phyloP scores from a whole-genome alignment of 2,113 vertebrate genomes.

The Echinops telfairi region DNA sequence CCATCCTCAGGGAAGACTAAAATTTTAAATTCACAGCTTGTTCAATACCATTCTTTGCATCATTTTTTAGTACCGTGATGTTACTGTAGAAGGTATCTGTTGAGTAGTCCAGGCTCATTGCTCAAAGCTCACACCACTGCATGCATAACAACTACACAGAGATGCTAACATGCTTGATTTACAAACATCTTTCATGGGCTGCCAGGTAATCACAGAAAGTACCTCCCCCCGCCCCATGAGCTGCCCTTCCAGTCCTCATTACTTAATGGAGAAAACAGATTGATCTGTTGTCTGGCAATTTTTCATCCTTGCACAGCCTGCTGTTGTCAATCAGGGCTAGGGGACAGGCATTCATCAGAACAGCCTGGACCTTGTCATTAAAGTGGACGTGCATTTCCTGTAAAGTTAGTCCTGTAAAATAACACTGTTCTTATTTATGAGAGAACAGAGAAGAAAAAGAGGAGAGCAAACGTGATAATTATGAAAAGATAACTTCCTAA shows the following conservation, averaged over 20 bases:
- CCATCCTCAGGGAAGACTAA: not conserved
- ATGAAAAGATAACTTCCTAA: not conserved
- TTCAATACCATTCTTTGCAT: conserved; percentile 62
- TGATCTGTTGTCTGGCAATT: conserved; percentile 89
- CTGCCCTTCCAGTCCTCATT: conserved; percentile 90
- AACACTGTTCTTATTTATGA: not conserved
- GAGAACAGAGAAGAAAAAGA: not conserved
- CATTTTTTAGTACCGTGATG: conserved; percentile 65
- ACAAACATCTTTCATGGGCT: conserved; percentile 43
- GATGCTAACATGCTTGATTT: conserved; percentile 63
- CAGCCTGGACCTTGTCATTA: conserved; percentile 72
- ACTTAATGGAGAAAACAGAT: conserved; percentile 88
- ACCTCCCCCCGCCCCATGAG: conserved; percentile 80
- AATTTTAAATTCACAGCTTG: conserved; percentile 65
- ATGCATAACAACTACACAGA: conserved; percentile 53
- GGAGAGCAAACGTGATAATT: not conserved
- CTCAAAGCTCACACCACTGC: conserved; percentile 56
- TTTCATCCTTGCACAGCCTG: conserved; percentile 84
- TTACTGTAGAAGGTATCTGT: conserved; percentile 70
- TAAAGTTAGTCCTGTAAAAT: conserved; percentile 9
- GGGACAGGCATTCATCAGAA: conserved; percentile 83
- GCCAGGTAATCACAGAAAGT: conserved; percentile 52
- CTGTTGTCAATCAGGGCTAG: conserved; percentile 84
- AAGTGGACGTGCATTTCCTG: conserved; percentile 44
- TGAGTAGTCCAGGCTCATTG: conserved; percentile 65